Evolutionary conservation across 2,888 invertebrate species (phyloP).

Genomic region (Drosophila falleni): DNA sequence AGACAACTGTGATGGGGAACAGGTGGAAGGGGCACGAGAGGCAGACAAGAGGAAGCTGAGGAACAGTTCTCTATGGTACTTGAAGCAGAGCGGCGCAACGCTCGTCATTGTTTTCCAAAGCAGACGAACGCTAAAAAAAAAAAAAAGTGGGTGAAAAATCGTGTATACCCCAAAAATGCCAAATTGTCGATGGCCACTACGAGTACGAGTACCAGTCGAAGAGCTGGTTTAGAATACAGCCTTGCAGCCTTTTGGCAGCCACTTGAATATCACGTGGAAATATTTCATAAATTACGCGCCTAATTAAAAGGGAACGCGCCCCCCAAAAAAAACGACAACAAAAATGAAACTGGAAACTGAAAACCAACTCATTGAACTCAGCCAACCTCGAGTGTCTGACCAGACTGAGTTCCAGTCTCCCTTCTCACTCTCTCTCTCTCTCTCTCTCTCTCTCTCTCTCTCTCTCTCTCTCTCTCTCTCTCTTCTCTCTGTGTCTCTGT

Average conservation of each 20-base stretch:
- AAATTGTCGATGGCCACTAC: constrained; percentile 56
- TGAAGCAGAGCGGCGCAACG: constrained; percentile 53
- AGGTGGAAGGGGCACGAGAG: neutral
- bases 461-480: neutral
- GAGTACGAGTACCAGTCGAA: constrained; percentile 21
- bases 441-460: neutral
- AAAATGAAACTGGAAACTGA: constrained; percentile 17
- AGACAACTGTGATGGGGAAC: constrained; percentile 13
- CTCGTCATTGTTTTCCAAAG: constrained; percentile 51
- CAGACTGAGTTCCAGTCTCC: constrained; percentile 55
- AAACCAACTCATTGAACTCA: constrained; percentile 64
- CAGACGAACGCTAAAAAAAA: constrained; percentile 52
- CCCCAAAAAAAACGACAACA: constrained; percentile 6
- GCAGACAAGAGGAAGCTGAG: constrained; percentile 1
- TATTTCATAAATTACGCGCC: constrained; percentile 79
- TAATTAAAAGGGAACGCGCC: constrained; percentile 67
- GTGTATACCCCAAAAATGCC: constrained; percentile 18
- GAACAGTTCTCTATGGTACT: constrained; percentile 53
- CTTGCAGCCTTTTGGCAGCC: constrained; percentile 68
- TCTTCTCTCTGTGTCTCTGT: too few relatives aligned
- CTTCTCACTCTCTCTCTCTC: neutral
- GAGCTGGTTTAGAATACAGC: constrained; percentile 49
- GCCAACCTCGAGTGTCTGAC: constrained; percentile 72
- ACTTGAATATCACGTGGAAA: constrained; percentile 73
- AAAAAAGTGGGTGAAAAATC: constrained; percentile 70